Conservation (phyloP, 1,140 invertebrate species). For the Dreissena rostriformis region DNA sequence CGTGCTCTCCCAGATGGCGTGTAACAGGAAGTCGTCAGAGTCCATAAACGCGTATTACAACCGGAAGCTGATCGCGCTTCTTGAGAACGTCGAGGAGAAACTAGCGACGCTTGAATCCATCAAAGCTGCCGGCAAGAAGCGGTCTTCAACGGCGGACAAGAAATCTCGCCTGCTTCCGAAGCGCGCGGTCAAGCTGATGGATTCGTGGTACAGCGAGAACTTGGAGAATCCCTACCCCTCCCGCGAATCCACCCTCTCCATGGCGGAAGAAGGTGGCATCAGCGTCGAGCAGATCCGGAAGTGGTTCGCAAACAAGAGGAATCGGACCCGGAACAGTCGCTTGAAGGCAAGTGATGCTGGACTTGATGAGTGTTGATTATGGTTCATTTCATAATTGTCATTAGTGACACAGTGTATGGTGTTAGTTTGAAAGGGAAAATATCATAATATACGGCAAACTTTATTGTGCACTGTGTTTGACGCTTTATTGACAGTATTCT, state of each 20-base stretch:
- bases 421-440: no score
- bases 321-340: slow-evolving; percentile 49
- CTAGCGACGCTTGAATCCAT: slow-evolving; percentile 2
- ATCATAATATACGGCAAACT: no score
- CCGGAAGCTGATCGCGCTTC: slow-evolving; percentile 30
- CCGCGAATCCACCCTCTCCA: slow-evolving; percentile 24
- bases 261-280: slow-evolving; percentile 49
- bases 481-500: no score
- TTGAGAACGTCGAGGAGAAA: slow-evolving; percentile 44
- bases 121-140: slow-evolving; percentile 8
- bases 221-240: slow-evolving; percentile 57
- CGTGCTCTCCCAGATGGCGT: slow-evolving; percentile 54
- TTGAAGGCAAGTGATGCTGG: slow-evolving; percentile 39
- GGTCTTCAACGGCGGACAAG: neutral
- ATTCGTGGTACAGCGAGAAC: slow-evolving; percentile 55
- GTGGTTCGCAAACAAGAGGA: slow-evolving; percentile 62
- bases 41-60: slow-evolving; percentile 48
- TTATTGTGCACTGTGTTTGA: no score
- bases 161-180: slow-evolving; percentile 52
- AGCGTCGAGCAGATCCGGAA: slow-evolving; percentile 56
- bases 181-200: slow-evolving; percentile 43
- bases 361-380: neutral
- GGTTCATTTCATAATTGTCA: no score
- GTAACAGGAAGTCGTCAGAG: slow-evolving; percentile 33
- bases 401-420: no score